phyloP scores from a whole-genome alignment of 2,888 invertebrate genomes.

The Chydorus sphaericus region DNA sequence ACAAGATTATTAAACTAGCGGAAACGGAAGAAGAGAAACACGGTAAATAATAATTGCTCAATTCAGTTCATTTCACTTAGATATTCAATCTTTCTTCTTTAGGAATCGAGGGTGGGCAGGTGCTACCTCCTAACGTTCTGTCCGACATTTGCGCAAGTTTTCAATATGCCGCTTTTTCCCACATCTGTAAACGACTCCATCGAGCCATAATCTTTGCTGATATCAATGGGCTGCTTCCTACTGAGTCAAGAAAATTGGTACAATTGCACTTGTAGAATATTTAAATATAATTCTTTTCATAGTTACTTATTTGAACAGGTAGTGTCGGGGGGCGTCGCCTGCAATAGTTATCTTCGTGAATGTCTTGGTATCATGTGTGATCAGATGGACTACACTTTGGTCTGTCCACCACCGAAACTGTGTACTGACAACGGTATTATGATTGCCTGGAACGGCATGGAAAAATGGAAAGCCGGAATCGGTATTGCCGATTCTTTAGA shows the following conservation, averaged over 20 bases:
- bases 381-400: constrained; percentile 45
- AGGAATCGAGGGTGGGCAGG: constrained; percentile 39
- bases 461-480: constrained; percentile 43
- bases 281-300: constrained; percentile 17
- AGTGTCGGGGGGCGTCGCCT: constrained; percentile 92
- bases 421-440: constrained; percentile 98
- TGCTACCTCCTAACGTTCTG: constrained; percentile 51
- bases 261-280: constrained; percentile 5
- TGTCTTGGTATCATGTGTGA: constrained; percentile 51
- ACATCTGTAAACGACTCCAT: constrained; percentile 66
- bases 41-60: constrained; percentile 24
- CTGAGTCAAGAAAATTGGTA: constrained; percentile 42
- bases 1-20: constrained; percentile 40
- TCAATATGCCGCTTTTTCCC: constrained; percentile 54
- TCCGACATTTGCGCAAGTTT: constrained; percentile 75
- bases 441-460: constrained; percentile 97
- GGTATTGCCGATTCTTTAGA: constrained; percentile 41
- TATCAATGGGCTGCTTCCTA: constrained; percentile 43
- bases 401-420: constrained; percentile 62
- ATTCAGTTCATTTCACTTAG: constrained; percentile 1
- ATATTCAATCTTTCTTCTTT: constrained; percentile 11
- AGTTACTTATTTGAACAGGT: constrained; percentile 37
- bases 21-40: constrained; percentile 41
- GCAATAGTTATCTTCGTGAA: constrained; percentile 64
- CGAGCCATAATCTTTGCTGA: constrained; percentile 63